phyloP scores from a whole-genome alignment of 2,113 vertebrate species.

The Deroptyus accipitrinus region DNA sequence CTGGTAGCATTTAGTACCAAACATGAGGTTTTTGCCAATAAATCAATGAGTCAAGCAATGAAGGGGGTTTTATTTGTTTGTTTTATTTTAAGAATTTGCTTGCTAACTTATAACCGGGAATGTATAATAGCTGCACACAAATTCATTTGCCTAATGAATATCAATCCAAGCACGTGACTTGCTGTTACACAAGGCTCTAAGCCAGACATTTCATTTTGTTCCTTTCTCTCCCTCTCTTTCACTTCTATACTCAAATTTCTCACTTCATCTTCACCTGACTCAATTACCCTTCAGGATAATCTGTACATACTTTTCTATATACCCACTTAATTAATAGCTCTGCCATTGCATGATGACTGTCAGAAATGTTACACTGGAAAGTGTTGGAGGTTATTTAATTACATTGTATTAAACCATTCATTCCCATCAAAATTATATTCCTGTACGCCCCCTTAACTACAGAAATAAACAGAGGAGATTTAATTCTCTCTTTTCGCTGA shows the following conservation, averaged over 20 bases:
- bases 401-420: slow-evolving; percentile 58
- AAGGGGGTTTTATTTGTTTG: not conserved
- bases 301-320: slow-evolving; percentile 48
- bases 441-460: slow-evolving; percentile 23
- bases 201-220: not conserved
- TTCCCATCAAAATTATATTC: slow-evolving; percentile 48
- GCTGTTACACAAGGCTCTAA: not conserved
- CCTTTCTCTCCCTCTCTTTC: slow-evolving; percentile 9
- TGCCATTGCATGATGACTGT: slow-evolving; percentile 38
- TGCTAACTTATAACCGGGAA: slow-evolving; percentile 16
- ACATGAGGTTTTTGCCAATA: not conserved
- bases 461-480: not conserved
- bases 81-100: not conserved
- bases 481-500: not conserved
- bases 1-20: not conserved
- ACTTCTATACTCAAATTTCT: slow-evolving; percentile 49
- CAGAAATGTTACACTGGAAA: slow-evolving; percentile 15
- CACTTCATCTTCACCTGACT: slow-evolving; percentile 62
- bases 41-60: not conserved
- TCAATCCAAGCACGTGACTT: not conserved
- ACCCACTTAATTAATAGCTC: slow-evolving; percentile 51
- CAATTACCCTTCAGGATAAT: slow-evolving; percentile 66
- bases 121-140: not conserved
- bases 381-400: slow-evolving; percentile 66
- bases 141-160: slow-evolving; percentile 10